Conservation (phyloP, 2,113 vertebrate species). For the Melospiza melodia region DNA sequence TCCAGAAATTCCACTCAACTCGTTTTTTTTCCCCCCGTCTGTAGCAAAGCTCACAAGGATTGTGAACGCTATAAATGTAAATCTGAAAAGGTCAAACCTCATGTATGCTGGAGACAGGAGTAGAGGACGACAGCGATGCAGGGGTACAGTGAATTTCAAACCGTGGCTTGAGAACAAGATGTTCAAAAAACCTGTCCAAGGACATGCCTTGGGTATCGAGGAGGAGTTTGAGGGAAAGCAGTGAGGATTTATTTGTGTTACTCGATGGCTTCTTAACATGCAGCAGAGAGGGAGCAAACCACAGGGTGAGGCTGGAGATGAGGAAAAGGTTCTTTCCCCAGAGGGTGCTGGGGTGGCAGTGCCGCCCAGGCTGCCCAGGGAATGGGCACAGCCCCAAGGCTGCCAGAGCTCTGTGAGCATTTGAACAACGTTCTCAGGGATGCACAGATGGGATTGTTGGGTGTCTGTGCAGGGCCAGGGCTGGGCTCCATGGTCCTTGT, state of each 20-base stretch:
- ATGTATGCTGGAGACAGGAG: neutral
- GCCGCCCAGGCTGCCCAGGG: neutral
- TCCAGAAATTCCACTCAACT: slow-evolving; percentile 46
- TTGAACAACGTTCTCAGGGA: fast-evolving
- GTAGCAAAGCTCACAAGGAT: neutral
- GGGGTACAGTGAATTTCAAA: neutral
- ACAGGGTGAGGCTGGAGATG: neutral
- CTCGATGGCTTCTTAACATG: fast-evolving
- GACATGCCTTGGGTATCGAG: neutral
- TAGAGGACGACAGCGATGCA: neutral
- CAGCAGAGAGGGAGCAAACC: neutral
- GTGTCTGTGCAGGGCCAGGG: neutral
- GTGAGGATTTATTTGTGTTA: neutral
- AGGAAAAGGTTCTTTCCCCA: neutral
- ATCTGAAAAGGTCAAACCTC: slow-evolving; percentile 59
- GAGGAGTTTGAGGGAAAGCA: neutral
- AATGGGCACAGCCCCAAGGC: fast-evolving
- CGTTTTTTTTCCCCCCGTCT: neutral
- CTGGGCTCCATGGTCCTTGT: neutral
- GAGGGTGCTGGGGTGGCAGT: too few relatives aligned
- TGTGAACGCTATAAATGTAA: neutral
- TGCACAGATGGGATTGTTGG: neutral
- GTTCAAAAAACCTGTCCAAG: neutral
- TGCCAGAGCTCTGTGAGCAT: neutral
- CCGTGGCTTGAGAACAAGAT: neutral